Base-by-base conservation (phyloP, 2,113 vertebrate species). In the Pollachius pollachius region DNA sequence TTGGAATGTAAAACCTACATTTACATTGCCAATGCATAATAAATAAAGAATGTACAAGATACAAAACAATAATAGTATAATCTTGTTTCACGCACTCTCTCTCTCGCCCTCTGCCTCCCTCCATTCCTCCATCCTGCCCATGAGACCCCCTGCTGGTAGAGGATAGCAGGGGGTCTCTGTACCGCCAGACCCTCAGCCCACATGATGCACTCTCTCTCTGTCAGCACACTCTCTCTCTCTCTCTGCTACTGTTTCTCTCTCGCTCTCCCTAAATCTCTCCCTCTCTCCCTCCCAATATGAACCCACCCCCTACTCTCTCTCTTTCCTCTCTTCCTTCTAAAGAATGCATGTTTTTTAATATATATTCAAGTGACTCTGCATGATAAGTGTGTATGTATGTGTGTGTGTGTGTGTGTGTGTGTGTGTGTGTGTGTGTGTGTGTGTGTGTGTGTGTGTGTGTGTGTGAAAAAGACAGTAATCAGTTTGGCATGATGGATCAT, bases 401-500 rank as follows among this genome's bases (percentile, higher is more conserved):
- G 62, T 41, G 62, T 48, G 30, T 64, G 25, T 34, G 25, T 18
- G 62, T 19, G 5, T 41, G 30, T 9, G 17, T 15, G 62, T 63
- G 23, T 30, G 61, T 23, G 60, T 63, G 61, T 34, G 13, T 6
- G 25, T 69, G 62, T 52, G 23, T 41, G n/a, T 63, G 18, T 64
- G 57, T 69, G 30, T 67, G 48, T 56, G 63, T 52, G 58, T 34
- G 41, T 56, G 67, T 56, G 17, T 67, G 69, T 18, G 64, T 37
- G 61, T 37, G 56, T 18, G 52, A 59, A 52, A 5, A 19, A 21
- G 18, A 18, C 34, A 64, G 34, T 48, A 64, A n/a, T 64, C 34
- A 41, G 63, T 64, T 27, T 48, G 16, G 13, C 30, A 15, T 70
- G 61, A 79, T 70, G 27, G 71, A 66, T 69, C 17, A 23, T 6